Conservation (phyloP, 2,888 invertebrate genomes). For the Drosophila multiciliata region DNA sequence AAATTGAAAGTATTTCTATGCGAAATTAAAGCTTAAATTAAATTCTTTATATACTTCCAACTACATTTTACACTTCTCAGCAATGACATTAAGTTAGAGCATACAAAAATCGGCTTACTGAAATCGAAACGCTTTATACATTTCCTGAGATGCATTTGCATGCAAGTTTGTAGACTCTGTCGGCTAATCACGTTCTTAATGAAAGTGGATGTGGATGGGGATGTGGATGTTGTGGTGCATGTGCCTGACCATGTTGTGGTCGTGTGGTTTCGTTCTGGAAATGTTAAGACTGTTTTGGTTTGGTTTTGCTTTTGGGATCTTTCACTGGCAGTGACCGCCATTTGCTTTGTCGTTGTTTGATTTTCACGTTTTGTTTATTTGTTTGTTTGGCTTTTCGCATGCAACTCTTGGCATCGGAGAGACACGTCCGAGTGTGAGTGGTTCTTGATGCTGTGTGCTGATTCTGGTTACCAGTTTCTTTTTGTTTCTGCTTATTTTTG, state of each 20-base stretch:
- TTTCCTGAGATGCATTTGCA: conserved; percentile 57
- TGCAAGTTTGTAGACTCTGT: conserved; percentile 56
- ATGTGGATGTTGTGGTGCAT: conserved; percentile 59
- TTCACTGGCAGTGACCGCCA: conserved; percentile 79
- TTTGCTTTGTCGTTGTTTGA: conserved; percentile 64
- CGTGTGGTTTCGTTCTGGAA: conserved; percentile 55
- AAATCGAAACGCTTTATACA: not conserved
- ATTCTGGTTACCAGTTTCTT: conserved; percentile 58
- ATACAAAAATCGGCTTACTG: not conserved
- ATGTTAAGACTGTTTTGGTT: conserved; percentile 24
- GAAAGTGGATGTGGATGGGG: conserved; percentile 71
- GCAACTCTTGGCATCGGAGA: conserved; percentile 40
- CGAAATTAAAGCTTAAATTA: not conserved
- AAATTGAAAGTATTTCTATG: not conserved
- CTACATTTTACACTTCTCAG: not conserved
- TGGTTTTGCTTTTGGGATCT: conserved; percentile 36
- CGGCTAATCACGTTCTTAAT: conserved; percentile 81
- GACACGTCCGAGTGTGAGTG: conserved; percentile 30
- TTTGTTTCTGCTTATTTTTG: conserved; percentile 8
- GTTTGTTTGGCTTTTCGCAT: conserved; percentile 62
- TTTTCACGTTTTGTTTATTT: conserved; percentile 70
- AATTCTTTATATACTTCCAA: not conserved
- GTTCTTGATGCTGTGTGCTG: conserved; percentile 54
- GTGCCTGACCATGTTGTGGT: conserved; percentile 32
- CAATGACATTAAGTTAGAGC: conserved; percentile 17